These are phyloP conservation scores for Lepidothrix coronata DNA, from an alignment of 2,113 vertebrate genomes.

Conservation along the genomic window DNA sequence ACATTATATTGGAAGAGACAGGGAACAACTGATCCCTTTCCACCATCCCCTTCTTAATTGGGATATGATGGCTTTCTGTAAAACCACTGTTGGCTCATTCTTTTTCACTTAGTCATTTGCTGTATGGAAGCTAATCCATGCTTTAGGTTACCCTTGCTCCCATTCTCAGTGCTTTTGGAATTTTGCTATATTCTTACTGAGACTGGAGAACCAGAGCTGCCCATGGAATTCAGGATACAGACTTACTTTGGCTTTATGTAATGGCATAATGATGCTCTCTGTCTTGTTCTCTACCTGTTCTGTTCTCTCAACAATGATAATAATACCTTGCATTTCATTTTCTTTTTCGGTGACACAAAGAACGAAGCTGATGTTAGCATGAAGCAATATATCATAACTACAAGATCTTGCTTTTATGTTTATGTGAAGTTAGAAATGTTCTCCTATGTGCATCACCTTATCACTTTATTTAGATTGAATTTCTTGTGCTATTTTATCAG, in stretches of 20 bases:
- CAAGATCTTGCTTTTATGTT: neutral
- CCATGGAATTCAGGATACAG: neutral
- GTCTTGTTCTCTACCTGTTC: neutral
- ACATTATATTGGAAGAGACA: neutral
- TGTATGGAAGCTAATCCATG: neutral
- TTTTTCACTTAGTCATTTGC: neutral
- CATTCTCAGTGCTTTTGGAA: neutral
- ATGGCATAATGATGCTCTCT: neutral
- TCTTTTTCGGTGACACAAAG: neutral
- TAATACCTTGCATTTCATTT: neutral
- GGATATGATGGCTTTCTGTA: neutral
- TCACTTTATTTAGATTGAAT: conserved; percentile 1
- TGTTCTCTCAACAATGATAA: neutral
- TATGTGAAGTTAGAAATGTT: conserved; percentile 20
- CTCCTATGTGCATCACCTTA: neutral
- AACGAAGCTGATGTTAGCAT: neutral
- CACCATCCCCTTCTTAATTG: neutral
- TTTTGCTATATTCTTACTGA: neutral
- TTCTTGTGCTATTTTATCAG: conserved; percentile 24
- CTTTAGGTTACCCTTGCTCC: neutral
- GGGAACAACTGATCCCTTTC: neutral
- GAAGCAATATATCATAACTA: neutral
- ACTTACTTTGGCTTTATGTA: neutral
- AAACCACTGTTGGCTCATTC: neutral
- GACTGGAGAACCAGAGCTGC: neutral